Evolutionary conservation across 2,797 vertebrate genomes (phyloP).

Genomic region (Cephalopachus bancanus): DNA sequence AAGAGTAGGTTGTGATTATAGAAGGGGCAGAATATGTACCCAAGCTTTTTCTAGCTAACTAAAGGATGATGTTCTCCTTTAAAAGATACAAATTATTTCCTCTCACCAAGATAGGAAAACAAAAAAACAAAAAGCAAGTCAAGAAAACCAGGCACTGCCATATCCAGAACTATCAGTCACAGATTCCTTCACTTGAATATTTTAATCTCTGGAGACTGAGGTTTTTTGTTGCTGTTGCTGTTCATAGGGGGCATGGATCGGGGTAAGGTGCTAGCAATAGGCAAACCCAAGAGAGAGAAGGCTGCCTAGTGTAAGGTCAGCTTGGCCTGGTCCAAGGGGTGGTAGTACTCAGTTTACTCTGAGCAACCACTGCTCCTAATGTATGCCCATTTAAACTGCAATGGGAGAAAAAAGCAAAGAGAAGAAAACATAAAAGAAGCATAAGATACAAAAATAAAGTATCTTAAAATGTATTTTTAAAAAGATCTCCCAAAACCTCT

Average conservation of each 20-base stretch:
- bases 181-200: not conserved
- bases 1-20: not conserved
- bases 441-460: not conserved
- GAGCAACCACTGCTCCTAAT: not conserved
- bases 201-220: constrained; percentile 4
- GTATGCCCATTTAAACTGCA: not conserved
- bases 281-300: not conserved
- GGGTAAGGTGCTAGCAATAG: not conserved
- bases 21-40: not conserved
- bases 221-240: not conserved
- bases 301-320: not conserved
- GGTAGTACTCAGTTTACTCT: not conserved
- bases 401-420: not conserved
- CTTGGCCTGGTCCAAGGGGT: not conserved
- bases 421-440: not conserved
- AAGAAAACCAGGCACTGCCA: not conserved
- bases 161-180: not conserved
- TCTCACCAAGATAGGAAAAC: not conserved
- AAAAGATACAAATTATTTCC: constrained; percentile 9
- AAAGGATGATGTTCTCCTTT: not conserved
- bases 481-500: not conserved
- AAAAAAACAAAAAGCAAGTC: not conserved
- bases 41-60: not conserved
- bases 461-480: not conserved
- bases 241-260: not conserved